Percentiles rank a stretch among this genome's conserved stretches.
These are phyloP conservation scores for Matsumyia berberina DNA, from an alignment of 2,888 invertebrate species.

Conservation along the genomic window DNA sequence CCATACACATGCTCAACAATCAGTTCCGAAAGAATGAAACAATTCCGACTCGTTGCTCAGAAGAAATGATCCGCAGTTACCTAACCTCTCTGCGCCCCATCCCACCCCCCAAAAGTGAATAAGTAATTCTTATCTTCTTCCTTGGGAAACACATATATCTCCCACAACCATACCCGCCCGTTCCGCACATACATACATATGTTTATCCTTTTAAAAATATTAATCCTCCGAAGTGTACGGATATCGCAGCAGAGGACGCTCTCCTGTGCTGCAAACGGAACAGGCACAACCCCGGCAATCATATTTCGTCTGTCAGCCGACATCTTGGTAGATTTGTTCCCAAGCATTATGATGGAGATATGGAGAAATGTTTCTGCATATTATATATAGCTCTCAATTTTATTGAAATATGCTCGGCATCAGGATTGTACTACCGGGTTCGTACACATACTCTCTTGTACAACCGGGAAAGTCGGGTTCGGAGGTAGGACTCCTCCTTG, in stretches of 20 bases:
- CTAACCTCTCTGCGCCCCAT: not conserved
- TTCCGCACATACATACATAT: conserved; percentile 34
- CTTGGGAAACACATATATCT: conserved; percentile 2
- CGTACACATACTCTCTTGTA: conserved; percentile 33
- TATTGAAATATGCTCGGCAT: conserved; percentile 75
- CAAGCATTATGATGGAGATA: conserved; percentile 58
- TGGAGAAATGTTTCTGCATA: conserved; percentile 60
- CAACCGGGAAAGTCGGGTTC: too few relatives aligned
- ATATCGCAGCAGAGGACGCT: conserved; percentile 13
- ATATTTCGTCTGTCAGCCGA: conserved; percentile 75
- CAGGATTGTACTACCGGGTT: conserved; percentile 55
- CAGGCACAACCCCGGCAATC: conserved; percentile 53
- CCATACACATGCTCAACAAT: conserved; percentile 24
- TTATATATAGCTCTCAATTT: conserved; percentile 74
- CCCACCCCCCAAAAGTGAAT: conserved; percentile 33
- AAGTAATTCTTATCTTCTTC: conserved; percentile 57
- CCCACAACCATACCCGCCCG: not conserved
- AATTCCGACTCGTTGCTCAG: conserved; percentile 18
- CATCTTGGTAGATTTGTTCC: conserved; percentile 75
- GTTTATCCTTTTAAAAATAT: conserved; percentile 75
- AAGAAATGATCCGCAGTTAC: conserved; percentile 39
- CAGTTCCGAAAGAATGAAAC: conserved; percentile 16
- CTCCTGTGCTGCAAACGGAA: conserved; percentile 14
- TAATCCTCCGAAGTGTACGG: conserved; percentile 61
- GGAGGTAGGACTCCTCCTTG: not conserved